Evolutionary conservation across 2,797 vertebrate genomes (phyloP), one percentile per base, ranked within the genome.

Genomic region (Octomys mimax): DNA sequence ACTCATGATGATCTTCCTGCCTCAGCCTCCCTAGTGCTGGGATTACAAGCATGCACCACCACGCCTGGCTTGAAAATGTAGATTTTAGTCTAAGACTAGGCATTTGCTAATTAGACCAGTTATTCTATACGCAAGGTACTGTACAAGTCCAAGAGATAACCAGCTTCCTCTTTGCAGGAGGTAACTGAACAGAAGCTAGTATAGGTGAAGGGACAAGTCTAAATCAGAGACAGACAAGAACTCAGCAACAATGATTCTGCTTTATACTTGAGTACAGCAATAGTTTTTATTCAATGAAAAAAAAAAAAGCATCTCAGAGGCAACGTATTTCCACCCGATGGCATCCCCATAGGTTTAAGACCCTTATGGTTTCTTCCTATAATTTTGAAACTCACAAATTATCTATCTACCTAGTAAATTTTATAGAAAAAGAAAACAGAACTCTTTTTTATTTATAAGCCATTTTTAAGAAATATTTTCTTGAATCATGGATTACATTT

Each of bases 401-500:
- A 24, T 68, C 39, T 81, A 49, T 94, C 22, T 87, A 14, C 11
- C 13, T 61, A 78, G 28, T 52, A 83, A 59, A 86, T 95, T 93
- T 87, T 92, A 93, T 66, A 68, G 28, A 54, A 87, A 91, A 87
- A 82, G 36, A 96, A 22, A 95, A 95, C 59, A 62, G 93, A 85
- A 36, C 28, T 1, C 24, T 91, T 87, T 92, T 42, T 81, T 92
- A 87, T 78, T 89, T 96, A 90, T 36, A 31, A 89, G 3, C 57
- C 66, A 52, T 79, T 31, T 57, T 96, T 22, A 81, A 97, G 83
- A 87, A 95, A 87, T 82, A 66, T 16, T 82, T 64, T 80, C 94
- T 91, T 93, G 62, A 92, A 92, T 14, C 31, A 62, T 85, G n/a
- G 26, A 94, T 98, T 98, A 97, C n/a, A 54, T 22, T 97, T 97